A percentile compares a stretch with the other conserved stretches of the same genome.
These are phyloP conservation scores for Lepisosteus oculatus DNA, from an alignment of 2,113 vertebrate genomes.

Conservation along the genomic window DNA sequence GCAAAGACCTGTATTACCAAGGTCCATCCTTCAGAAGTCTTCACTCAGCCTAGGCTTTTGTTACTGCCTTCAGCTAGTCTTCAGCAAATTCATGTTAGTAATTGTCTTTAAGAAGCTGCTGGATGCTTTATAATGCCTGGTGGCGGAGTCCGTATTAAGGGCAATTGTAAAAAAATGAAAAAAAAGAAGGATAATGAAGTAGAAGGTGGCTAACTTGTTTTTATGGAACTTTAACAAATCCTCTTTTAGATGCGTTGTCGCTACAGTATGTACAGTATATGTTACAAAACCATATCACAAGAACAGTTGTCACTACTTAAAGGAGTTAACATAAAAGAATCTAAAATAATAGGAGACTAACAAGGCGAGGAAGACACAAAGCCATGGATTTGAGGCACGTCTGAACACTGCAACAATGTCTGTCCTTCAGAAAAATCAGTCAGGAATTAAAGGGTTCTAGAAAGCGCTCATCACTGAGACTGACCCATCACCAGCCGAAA, in stretches of 20 bases:
- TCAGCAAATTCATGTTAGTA: conserved; percentile 6
- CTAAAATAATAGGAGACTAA: neutral
- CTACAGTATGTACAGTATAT: neutral
- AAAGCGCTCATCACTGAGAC: too few relatives aligned
- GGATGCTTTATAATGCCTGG: neutral
- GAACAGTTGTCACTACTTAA: too few relatives aligned
- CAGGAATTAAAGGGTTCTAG: neutral
- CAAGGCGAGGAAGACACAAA: neutral
- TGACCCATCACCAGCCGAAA: too few relatives aligned
- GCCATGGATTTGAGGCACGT: neutral
- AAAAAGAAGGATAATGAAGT: neutral
- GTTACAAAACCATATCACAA: neutral
- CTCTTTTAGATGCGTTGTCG: neutral
- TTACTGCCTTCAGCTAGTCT: conserved; percentile 4
- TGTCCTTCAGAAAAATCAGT: neutral
- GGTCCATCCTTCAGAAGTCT: neutral
- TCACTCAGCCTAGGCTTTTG: neutral
- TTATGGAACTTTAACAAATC: neutral
- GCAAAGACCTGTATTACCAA: neutral
- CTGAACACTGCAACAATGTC: neutral
- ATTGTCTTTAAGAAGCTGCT: conserved; percentile 9
- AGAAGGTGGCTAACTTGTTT: neutral
- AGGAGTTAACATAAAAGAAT: neutral
- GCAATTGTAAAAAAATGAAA: neutral
- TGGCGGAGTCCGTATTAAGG: conserved; percentile 2